Evolutionary conservation across 2,888 invertebrate genomes (phyloP).

Genomic region (Myathropa florea): DNA sequence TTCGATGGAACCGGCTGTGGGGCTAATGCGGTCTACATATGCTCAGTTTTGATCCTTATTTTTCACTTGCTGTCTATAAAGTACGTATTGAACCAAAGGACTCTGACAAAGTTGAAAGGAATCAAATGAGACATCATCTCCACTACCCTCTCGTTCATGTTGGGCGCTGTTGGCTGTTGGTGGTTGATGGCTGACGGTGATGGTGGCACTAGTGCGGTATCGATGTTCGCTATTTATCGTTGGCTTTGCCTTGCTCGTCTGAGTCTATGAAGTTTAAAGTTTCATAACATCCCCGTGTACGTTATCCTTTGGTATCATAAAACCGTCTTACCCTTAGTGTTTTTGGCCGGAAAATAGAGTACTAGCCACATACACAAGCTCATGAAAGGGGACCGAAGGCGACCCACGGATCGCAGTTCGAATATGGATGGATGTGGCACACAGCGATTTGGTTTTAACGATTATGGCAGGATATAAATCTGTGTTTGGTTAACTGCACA

Average conservation of each 20-base stretch:
- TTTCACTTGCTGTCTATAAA: conserved; percentile 66
- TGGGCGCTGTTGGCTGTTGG: background rate
- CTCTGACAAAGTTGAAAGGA: conserved; percentile 70
- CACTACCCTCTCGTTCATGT: conserved; percentile 38
- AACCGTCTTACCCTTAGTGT: conserved; percentile 47
- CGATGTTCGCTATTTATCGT: conserved; percentile 26
- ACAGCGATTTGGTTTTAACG: conserved; percentile 70
- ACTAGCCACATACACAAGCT: background rate
- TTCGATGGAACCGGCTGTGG: background rate
- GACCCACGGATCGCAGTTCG: conserved; percentile 6
- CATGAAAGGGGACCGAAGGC: background rate
- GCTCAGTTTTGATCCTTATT: conserved; percentile 61
- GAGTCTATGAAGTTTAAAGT: conserved; percentile 63
- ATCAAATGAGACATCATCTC: conserved; percentile 70
- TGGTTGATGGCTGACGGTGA: background rate
- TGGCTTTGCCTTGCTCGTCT: conserved; percentile 19
- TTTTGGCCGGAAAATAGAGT: conserved; percentile 41
- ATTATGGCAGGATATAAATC: conserved; percentile 71
- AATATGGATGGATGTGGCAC: conserved; percentile 65
- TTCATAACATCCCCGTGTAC: conserved; percentile 63
- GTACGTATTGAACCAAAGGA: conserved; percentile 64
- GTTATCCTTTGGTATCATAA: conserved; percentile 53
- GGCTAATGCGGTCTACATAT: conserved; percentile 49
- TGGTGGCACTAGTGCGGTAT: conserved; percentile 2
- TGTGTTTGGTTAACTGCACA: conserved; percentile 71